A percentile compares a stretch with the other conserved stretches of the same genome.
These are phyloP conservation scores for Arctocebus calabarensis DNA, from an alignment of 2,797 vertebrate species.

Conservation along the genomic window DNA sequence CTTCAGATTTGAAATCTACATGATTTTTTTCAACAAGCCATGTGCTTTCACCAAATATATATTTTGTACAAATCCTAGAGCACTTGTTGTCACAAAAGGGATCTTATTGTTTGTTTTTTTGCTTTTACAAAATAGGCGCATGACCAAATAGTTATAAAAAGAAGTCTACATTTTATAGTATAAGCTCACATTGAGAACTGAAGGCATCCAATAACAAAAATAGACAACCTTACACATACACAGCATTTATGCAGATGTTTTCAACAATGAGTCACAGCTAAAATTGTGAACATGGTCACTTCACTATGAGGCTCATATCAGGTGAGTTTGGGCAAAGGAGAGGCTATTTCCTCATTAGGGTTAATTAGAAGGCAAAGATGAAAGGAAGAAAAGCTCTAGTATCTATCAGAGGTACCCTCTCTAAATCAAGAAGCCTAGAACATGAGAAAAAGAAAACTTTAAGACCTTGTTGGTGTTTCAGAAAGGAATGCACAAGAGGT, in stretches of 20 bases:
- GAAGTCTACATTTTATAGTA: constrained; percentile 15
- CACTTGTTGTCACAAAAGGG: neutral
- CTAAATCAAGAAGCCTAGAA: neutral
- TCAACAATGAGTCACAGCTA: neutral
- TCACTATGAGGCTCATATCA: neutral
- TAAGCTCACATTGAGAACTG: neutral
- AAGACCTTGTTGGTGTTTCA: neutral
- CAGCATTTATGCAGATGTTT: neutral
- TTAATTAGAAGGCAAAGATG: neutral
- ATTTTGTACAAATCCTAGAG: neutral
- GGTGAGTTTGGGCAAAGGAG: neutral
- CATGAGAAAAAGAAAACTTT: neutral
- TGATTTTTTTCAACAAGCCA: constrained; percentile 22
- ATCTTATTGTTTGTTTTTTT: neutral
- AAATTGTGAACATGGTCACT: neutral
- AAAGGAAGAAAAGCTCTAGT: neutral
- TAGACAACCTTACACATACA: constrained; percentile 18
- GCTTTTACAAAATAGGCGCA: constrained; percentile 5
- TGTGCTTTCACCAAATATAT: constrained; percentile 37
- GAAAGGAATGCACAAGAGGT: neutral
- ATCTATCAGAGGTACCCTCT: neutral
- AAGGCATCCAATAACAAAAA: constrained; percentile 53
- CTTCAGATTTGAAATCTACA: constrained; percentile 42
- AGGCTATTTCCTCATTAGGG: neutral
- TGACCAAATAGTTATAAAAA: constrained; percentile 17